Evolutionary conservation across 2,888 invertebrate genomes (phyloP), one percentile per base, ranked within the genome.

Genomic region (Heteropelma amictum): DNA sequence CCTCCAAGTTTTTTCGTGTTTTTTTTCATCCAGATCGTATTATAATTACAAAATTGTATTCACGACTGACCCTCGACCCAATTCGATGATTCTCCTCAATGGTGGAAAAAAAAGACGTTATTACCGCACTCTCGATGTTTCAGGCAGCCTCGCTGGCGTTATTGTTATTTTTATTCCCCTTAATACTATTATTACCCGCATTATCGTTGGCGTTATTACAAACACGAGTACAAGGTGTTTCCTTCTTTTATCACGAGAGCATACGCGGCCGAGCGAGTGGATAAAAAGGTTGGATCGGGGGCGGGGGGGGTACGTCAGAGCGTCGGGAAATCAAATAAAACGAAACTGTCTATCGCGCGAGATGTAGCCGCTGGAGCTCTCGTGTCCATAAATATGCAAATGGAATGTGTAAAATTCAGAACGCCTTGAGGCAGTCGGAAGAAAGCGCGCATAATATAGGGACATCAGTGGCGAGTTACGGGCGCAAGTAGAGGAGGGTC

Each of bases 331-430:
- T 40, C 3, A 30, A 53, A 68, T 14, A 68, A 68, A 70, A 70
- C 17, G 26, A 38, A 47, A 12, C 14, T 26, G 35, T 33, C 40
- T 42, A 42, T 38, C n/a, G 7, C 53, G 53, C 60, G 38, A 35
- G 38, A 17, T 60, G 35, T 19, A n/a, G n/a, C n/a, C n/a, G 28
- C 54, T 45, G 23, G n/a, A 23, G 38, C 54, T 53, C 28, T 54
- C 33, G 17, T 26, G 35, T 47, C 30, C 67, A 72, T 72, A 30
- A 72, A 72, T 72, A 72, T 72, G 72, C 61, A 63, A 68, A 72
- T 72, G 61, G 33, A 68, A 72, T 61, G 67, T 56, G 54, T 68
- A 72, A 68, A 61, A 75, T 61, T 60, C 38, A 26, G 45, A 54
- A 19, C 30, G 38, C 49, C 47, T 26, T 10, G 61, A 40, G 61